A percentile compares a stretch with the other conserved stretches of the same genome.
phyloP scores from a whole-genome alignment of 2,113 vertebrate genomes.

The Rhegmatorhina hoffmannsi region DNA sequence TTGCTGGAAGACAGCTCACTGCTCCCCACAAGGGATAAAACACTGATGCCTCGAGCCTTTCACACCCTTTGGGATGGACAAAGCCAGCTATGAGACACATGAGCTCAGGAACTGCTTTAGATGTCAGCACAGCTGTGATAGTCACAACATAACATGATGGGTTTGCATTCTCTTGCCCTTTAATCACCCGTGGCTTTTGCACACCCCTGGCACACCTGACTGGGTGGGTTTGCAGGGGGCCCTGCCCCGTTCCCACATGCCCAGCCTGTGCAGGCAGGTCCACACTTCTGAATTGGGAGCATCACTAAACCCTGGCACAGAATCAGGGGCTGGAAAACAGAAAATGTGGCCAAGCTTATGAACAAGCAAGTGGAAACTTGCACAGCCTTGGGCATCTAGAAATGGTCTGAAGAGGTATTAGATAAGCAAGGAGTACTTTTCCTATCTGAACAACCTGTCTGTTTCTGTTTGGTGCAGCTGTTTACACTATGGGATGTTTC shows the following conservation, averaged over 20 bases:
- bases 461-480: neutral
- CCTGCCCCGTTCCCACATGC: rapidly evolving
- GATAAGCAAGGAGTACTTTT: neutral
- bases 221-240: rapidly evolving
- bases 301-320: rapidly evolving
- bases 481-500: neutral
- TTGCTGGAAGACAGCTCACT: neutral
- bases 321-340: neutral
- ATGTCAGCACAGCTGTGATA: neutral
- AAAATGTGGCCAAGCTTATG: neutral
- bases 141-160: rapidly evolving
- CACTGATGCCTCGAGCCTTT: neutral
- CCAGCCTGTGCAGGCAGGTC: neutral
- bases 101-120: neutral
- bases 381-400: neutral
- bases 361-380: neutral
- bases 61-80: neutral
- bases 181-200: rapidly evolving
- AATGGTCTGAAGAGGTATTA: neutral
- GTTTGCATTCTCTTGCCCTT: neutral
- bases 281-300: neutral
- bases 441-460: neutral
- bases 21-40: neutral
- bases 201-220: neutral
- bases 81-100: neutral